These are phyloP conservation scores for Uloborus diversus DNA, from an alignment of 1,140 invertebrate species.

Conservation along the genomic window DNA sequence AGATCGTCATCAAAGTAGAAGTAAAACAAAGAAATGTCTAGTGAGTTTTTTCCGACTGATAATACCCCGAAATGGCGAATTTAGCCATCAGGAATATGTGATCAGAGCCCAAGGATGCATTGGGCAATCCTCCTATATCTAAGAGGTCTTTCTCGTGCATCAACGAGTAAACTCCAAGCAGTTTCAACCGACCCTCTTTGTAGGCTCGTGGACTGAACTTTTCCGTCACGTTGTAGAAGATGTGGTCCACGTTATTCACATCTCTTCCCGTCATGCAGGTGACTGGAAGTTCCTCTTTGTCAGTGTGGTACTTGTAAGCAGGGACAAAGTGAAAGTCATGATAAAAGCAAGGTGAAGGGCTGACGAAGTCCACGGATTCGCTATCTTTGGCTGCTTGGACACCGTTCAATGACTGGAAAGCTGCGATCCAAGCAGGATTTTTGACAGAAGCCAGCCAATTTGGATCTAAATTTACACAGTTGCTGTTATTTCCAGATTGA, in stretches of 20 bases:
- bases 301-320: conserved; percentile 9
- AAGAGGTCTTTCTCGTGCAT: conserved; percentile 3
- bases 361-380: not conserved
- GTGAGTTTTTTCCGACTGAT: no score
- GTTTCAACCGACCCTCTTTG: conserved; percentile 12
- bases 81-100: conserved; percentile 58
- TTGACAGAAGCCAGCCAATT: not conserved
- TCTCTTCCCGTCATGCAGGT: conserved; percentile 25
- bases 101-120: conserved; percentile 58
- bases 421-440: not conserved
- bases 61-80: no score
- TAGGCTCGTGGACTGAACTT: not conserved
- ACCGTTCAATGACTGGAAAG: not conserved
- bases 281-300: not conserved
- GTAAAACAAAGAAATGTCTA: no score
- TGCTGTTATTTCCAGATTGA: not conserved
- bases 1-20: no score
- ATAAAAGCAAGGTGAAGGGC: not conserved
- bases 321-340: conserved; percentile 33
- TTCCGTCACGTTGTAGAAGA: conserved; percentile 9
- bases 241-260: conserved; percentile 33
- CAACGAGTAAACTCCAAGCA: conserved; percentile 23
- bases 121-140: conserved; percentile 58
- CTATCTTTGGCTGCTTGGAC: not conserved
- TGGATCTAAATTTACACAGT: not conserved